Evolutionary conservation across 2,797 vertebrate species (phyloP).

Genomic region (Arnoldichthys spilopterus): DNA sequence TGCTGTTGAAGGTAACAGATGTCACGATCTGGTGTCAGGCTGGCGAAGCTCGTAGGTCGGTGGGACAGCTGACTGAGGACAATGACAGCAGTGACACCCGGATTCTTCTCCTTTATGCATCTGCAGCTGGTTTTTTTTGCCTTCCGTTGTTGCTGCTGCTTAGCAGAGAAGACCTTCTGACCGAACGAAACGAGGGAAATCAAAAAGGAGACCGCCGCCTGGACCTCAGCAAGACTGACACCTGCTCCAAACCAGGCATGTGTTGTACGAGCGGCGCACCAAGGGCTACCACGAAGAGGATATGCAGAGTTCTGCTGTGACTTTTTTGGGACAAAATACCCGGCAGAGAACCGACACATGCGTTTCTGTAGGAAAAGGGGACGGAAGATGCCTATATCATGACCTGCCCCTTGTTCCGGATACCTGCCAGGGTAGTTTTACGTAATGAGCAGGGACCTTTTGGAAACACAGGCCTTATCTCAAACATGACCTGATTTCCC

Average conservation of each 20-base stretch:
- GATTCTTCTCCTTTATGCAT: conserved; percentile 59
- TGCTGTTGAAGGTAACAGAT: neutral
- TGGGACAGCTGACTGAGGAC: conserved; percentile 22
- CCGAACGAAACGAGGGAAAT: conserved; percentile 51
- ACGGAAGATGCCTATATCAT: conserved; percentile 17
- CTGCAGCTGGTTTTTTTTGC: conserved; percentile 55
- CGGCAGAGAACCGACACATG: conserved; percentile 46
- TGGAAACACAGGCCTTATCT: conserved; percentile 18
- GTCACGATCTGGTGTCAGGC: conserved; percentile 10
- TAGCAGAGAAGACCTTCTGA: conserved; percentile 50
- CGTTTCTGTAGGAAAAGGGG: conserved; percentile 49
- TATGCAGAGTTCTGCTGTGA: conserved; percentile 18
- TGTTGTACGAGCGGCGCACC: conserved; percentile 48
- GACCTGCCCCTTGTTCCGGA: conserved; percentile 58
- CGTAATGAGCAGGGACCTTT: conserved; percentile 68
- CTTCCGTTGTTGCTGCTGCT: conserved; percentile 23
- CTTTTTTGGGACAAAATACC: neutral
- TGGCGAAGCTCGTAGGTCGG: conserved; percentile 13
- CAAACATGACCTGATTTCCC: conserved; percentile 27
- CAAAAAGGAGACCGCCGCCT: conserved; percentile 7
- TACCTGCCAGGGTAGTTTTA: conserved; percentile 69
- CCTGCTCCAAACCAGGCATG: conserved; percentile 60
- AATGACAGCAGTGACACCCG: conserved; percentile 8
- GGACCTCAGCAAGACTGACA: conserved; percentile 42
- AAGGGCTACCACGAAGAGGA: conserved; percentile 22